Conservation (phyloP, 2,113 vertebrate species). For the Tiliqua scincoides region DNA sequence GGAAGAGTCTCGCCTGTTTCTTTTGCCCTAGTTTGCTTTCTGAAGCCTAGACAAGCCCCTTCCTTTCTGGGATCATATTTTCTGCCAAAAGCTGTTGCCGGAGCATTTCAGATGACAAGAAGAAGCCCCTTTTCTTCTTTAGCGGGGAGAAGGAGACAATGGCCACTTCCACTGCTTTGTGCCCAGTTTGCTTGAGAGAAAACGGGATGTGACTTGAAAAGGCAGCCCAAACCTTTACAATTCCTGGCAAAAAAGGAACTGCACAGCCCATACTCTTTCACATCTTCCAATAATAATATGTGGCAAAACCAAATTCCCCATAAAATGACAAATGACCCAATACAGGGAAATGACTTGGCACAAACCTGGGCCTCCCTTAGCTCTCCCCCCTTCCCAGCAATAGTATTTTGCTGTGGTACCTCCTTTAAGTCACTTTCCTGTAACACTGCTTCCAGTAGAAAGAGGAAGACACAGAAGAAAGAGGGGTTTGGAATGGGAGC, state of each 20-base stretch:
- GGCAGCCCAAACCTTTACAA: background rate
- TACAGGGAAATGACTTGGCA: background rate
- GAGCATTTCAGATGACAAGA: constrained; percentile 50
- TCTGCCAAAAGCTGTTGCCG: constrained; percentile 35
- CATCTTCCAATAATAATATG: background rate
- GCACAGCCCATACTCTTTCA: background rate
- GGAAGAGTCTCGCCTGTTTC: background rate
- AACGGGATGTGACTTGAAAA: constrained; percentile 2
- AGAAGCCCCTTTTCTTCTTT: constrained; percentile 33
- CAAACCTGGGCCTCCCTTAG: background rate
- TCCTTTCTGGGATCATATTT: constrained; percentile 1
- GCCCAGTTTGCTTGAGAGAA: constrained; percentile 31
- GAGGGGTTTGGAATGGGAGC: background rate
- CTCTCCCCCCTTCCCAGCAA: background rate
- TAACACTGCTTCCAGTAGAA: background rate
- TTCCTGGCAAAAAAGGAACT: background rate
- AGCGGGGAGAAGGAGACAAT: constrained; percentile 34
- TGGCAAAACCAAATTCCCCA: background rate
- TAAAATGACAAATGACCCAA: background rate
- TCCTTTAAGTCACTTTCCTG: constrained; percentile 7
- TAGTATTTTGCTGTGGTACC: background rate
- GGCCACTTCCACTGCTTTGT: background rate
- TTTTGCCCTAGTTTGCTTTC: constrained; percentile 16
- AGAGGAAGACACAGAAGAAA: background rate
- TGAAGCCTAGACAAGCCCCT: constrained; percentile 6